phyloP scores from a whole-genome alignment of 1,140 invertebrate genomes.

The Trichonephila inaurata region DNA sequence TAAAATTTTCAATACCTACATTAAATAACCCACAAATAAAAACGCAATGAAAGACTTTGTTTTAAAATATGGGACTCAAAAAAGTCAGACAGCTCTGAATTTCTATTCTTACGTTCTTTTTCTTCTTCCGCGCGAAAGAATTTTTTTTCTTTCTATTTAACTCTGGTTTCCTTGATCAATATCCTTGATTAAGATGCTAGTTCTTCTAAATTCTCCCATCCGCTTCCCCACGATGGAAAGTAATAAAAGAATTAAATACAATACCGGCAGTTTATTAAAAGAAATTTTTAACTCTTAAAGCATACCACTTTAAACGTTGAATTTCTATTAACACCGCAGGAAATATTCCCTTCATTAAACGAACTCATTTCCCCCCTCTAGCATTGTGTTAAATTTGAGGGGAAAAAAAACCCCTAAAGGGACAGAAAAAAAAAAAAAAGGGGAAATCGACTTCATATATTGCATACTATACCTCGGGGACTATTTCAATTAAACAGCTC shows the following conservation, averaged over 20 bases:
- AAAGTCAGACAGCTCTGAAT: not conserved
- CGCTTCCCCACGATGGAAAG: not conserved
- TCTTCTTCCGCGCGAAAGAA: not conserved
- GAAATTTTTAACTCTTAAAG: conserved; percentile 40
- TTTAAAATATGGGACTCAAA: not conserved
- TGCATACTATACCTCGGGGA: not conserved
- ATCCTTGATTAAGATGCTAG: not conserved
- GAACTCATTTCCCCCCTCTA: conserved; percentile 14
- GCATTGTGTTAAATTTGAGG: not conserved
- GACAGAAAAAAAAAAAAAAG: not conserved
- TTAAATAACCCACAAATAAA: not conserved
- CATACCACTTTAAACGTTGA: conserved; percentile 15
- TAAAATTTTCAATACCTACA: not conserved
- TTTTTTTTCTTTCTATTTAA: not conserved
- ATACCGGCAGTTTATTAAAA: conserved; percentile 33
- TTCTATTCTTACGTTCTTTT: not conserved
- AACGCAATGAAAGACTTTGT: not conserved
- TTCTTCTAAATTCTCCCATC: too few relatives aligned
- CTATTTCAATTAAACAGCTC: conserved; percentile 41
- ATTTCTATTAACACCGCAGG: conserved; percentile 49
- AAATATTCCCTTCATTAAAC: conserved; percentile 39
- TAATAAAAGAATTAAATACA: conserved; percentile 30
- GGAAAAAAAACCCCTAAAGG: conserved; percentile 9
- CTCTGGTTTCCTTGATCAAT: not conserved
- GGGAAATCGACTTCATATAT: conserved; percentile 34